Evolutionary conservation across 2,113 vertebrate genomes (phyloP).

Genomic region (Phocoena sinus): DNA sequence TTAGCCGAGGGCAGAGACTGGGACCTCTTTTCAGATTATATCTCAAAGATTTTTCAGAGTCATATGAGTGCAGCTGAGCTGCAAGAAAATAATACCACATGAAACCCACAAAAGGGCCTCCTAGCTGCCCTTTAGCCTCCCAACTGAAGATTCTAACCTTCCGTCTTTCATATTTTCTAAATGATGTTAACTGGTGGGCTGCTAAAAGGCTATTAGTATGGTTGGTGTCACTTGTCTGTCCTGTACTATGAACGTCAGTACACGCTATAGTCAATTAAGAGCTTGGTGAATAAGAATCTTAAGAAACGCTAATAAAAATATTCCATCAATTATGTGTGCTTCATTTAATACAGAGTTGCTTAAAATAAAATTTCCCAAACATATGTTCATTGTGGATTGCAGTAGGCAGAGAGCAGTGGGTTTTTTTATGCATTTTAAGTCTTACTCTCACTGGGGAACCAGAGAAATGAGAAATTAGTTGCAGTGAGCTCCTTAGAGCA

Average conservation of each 20-base stretch:
- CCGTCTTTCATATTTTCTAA: conserved; percentile 17
- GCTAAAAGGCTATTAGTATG: conserved; percentile 53
- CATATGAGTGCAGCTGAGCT: background rate
- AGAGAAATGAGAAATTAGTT: background rate
- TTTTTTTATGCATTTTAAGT: conserved; percentile 1
- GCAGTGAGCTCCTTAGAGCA: background rate
- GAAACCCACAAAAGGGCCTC: background rate
- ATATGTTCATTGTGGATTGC: background rate
- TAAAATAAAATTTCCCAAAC: conserved; percentile 57
- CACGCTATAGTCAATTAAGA: conserved; percentile 55
- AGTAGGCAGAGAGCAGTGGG: background rate
- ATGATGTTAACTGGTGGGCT: conserved; percentile 34
- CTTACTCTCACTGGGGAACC: background rate
- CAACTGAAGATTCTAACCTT: conserved; percentile 33
- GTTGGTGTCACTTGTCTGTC: conserved; percentile 42
- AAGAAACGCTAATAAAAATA: conserved; percentile 61
- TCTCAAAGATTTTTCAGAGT: background rate
- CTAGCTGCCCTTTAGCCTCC: background rate
- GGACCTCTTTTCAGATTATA: background rate
- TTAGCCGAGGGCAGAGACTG: background rate
- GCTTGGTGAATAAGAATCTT: conserved; percentile 63
- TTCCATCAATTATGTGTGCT: conserved; percentile 50
- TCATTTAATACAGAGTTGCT: background rate
- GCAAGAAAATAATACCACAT: background rate
- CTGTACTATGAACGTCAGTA: conserved; percentile 42